Conservation (phyloP, 2,113 vertebrate species). For the Naja naja region DNA sequence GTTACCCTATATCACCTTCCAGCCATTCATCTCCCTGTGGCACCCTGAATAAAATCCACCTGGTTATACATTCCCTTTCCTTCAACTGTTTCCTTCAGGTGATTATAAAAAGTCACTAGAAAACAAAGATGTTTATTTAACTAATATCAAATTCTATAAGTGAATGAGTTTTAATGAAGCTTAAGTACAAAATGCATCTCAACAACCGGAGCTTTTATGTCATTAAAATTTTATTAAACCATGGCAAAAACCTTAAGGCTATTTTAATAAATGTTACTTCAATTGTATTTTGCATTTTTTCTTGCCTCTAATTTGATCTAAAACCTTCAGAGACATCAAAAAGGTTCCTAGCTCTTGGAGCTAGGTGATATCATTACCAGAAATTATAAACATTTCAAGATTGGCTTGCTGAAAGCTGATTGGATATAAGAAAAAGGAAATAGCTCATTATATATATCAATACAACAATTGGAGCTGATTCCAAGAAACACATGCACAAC, state of each 20-base stretch:
- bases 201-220: conserved; percentile 61
- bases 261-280: conserved; percentile 53
- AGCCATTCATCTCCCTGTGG: conserved; percentile 62
- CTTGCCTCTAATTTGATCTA: neutral
- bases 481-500: neutral
- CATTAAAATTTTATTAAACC: conserved; percentile 65
- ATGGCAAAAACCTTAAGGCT: conserved; percentile 66
- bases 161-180: conserved; percentile 69
- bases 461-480: neutral
- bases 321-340: neutral
- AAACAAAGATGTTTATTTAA: conserved; percentile 75
- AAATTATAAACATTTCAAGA: neutral
- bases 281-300: conserved; percentile 1
- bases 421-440: neutral
- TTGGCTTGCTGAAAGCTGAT: neutral
- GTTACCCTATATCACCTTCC: conserved; percentile 67
- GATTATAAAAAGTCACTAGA: conserved; percentile 71
- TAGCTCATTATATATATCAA: neutral
- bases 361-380: neutral
- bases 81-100: conserved; percentile 70
- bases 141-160: conserved; percentile 70
- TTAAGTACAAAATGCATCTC: conserved; percentile 63
- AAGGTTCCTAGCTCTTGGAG: neutral
- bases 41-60: conserved; percentile 76
- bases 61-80: conserved; percentile 62